Percentiles rank a stretch among this genome's conserved stretches.
Conservation (phyloP, 1,140 invertebrate genomes). For the Panonychus citri region DNA sequence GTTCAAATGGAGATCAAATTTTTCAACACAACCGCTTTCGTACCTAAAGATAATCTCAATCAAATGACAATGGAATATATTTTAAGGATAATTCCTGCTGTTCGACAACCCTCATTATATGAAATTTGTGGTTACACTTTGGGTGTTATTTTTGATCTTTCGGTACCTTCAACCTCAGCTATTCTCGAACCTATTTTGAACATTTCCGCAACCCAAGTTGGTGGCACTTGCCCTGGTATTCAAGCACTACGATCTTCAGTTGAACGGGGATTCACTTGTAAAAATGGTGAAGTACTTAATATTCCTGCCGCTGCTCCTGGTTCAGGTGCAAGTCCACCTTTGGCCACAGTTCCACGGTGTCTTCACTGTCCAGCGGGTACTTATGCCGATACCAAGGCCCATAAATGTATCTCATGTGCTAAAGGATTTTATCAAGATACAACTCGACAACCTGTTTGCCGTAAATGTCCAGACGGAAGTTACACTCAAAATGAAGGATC, state of each 20-base stretch:
- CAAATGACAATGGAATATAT: constrained; percentile 37
- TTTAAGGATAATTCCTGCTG: constrained; percentile 57
- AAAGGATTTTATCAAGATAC: constrained; percentile 76
- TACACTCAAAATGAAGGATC: constrained; percentile 70
- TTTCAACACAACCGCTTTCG: constrained; percentile 43
- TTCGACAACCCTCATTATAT: constrained; percentile 66
- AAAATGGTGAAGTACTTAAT: constrained; percentile 72
- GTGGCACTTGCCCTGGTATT: constrained; percentile 68
- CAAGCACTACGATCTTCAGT: constrained; percentile 60
- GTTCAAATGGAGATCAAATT: constrained; percentile 85
- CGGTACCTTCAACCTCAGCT: constrained; percentile 67
- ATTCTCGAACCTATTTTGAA: constrained; percentile 71
- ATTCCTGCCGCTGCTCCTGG: constrained; percentile 39
- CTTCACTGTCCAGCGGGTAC: constrained; percentile 85
- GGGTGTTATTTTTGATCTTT: constrained; percentile 75
- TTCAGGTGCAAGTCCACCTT: constrained; percentile 34
- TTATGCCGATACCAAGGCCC: constrained; percentile 61
- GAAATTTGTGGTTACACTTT: constrained; percentile 80
- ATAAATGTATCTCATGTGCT: constrained; percentile 63
- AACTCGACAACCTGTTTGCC: constrained; percentile 59
- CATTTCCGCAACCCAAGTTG: constrained; percentile 45
- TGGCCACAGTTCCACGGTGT: constrained; percentile 50
- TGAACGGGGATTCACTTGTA: constrained; percentile 68
- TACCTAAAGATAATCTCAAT: constrained; percentile 14
- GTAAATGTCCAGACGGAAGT: constrained; percentile 66